phyloP scores from a whole-genome alignment of 2,888 invertebrate species.

The Eurytoma californica region DNA sequence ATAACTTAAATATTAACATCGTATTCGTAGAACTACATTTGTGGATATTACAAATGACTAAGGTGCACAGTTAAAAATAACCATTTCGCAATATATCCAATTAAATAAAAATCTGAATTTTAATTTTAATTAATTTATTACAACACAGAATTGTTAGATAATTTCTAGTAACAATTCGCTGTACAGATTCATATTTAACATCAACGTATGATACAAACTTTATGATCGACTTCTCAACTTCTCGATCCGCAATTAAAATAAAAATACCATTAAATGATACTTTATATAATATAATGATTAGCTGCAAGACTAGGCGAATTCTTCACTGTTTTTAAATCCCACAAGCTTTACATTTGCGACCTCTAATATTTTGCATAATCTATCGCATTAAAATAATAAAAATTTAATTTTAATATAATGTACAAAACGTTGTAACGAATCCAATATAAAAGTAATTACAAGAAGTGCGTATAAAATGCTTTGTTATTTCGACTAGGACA shows the following conservation, averaged over 20 bases:
- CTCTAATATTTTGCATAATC: no score
- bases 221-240: no score
- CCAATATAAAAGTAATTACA: slow-evolving; percentile 1
- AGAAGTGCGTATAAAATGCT: neutral
- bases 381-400: no score
- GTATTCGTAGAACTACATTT: no score
- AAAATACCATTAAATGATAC: neutral
- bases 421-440: neutral
- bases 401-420: no score
- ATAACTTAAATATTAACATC: no score
- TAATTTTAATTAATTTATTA: neutral
- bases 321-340: slow-evolving; percentile 15
- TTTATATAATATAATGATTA: slow-evolving; percentile 57
- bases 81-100: neutral
- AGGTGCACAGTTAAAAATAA: slow-evolving; percentile 11
- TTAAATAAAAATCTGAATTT: neutral
- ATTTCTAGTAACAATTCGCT: slow-evolving; percentile 6
- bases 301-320: slow-evolving; percentile 60
- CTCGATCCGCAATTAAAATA: neutral
- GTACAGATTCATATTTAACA: slow-evolving; percentile 41
- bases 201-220: slow-evolving; percentile 31
- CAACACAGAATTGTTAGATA: neutral
- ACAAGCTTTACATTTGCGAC: neutral
- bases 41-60: slow-evolving; percentile 6
- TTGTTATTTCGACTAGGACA: neutral